phyloP scores from a whole-genome alignment of 2,888 invertebrate species.

The Drosophila greeni region DNA sequence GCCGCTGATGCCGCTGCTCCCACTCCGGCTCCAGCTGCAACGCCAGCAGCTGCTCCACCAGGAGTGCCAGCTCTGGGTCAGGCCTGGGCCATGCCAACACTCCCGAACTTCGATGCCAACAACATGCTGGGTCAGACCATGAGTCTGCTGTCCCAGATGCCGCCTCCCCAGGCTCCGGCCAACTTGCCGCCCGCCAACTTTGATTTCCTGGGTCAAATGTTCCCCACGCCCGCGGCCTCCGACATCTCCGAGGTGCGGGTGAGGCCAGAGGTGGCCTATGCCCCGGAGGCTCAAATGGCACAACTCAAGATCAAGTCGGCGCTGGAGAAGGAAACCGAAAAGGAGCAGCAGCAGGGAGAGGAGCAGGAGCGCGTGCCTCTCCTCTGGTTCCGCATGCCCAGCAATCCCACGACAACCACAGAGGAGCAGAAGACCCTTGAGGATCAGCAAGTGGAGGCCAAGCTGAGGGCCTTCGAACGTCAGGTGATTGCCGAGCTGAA shows the following conservation, averaged over 20 bases:
- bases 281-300: conserved; percentile 44
- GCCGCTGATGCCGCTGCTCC: neutral
- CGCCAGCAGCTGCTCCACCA: conserved; percentile 1
- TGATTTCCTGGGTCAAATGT: conserved; percentile 42
- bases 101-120: conserved; percentile 34
- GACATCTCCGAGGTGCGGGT: conserved; percentile 72
- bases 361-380: conserved; percentile 56
- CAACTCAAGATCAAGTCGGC: conserved; percentile 58
- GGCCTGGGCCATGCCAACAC: neutral
- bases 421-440: conserved; percentile 42
- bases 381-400: conserved; percentile 72
- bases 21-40: neutral
- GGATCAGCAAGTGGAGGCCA: conserved; percentile 57
- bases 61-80: neutral
- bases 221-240: conserved; percentile 53
- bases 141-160: conserved; percentile 11
- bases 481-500: conserved; percentile 69
- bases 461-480: conserved; percentile 66
- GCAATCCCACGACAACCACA: neutral
- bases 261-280: conserved; percentile 49
- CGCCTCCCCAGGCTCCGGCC: neutral
- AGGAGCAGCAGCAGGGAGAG: conserved; percentile 35
- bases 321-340: conserved; percentile 44
- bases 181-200: neutral
- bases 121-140: conserved; percentile 45